Conservation (phyloP, 2,113 vertebrate species). For the Oreochromis spilurus region DNA sequence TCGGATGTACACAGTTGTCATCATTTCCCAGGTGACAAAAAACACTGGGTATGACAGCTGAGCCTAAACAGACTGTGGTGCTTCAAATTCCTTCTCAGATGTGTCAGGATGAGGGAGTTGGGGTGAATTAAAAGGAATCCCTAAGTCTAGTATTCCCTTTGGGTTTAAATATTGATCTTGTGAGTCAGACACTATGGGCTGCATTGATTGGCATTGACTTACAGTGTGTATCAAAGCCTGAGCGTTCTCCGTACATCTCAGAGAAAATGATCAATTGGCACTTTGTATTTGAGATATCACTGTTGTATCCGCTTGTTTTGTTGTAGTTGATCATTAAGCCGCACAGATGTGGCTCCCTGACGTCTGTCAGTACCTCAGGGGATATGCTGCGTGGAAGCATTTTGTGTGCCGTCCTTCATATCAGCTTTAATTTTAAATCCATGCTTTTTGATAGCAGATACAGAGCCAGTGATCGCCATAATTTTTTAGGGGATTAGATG, state of each 20-base stretch:
- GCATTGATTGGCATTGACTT: background rate
- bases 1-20: background rate
- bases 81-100: constrained; percentile 16
- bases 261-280: background rate
- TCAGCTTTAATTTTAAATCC: constrained; percentile 8
- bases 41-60: background rate
- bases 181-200: background rate
- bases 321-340: background rate
- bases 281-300: background rate
- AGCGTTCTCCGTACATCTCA: background rate
- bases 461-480: constrained; percentile 4
- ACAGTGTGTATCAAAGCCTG: background rate
- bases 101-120: background rate
- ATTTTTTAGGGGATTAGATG: constrained; percentile 29
- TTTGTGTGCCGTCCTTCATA: background rate
- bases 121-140: constrained; percentile 5
- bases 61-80: background rate
- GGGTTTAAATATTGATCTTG: constrained; percentile 21
- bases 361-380: background rate
- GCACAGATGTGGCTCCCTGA: constrained; percentile 27
- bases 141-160: background rate
- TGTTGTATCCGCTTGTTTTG: background rate
- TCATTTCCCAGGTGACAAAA: background rate
- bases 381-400: background rate
- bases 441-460: constrained; percentile 16